Conservation (phyloP, 2,797 vertebrate species). For the Accipiter superciliosus region DNA sequence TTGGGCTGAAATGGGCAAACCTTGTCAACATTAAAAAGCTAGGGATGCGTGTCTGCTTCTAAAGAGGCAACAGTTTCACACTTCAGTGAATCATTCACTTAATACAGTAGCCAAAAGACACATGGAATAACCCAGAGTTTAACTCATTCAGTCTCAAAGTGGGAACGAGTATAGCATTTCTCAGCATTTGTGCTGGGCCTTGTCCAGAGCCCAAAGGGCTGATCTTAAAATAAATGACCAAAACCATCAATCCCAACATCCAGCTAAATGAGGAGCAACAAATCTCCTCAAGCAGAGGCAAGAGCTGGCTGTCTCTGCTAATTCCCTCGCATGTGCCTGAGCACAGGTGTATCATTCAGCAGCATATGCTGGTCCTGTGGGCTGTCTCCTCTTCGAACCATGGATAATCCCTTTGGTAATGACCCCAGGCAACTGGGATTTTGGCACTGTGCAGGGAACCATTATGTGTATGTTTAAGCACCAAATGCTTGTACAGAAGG, state of each 20-base stretch:
- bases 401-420: background rate
- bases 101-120: conserved; percentile 22
- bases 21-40: conserved; percentile 5
- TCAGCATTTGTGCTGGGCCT: background rate
- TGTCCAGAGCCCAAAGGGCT: background rate
- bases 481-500: background rate
- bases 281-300: background rate
- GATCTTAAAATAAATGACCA: background rate
- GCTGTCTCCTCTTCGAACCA: background rate
- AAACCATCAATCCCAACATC: background rate
- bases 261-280: background rate
- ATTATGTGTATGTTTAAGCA: background rate
- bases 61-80: conserved; percentile 42
- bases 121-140: background rate
- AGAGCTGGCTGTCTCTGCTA: background rate
- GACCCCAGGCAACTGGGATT: background rate
- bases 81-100: conserved; percentile 45
- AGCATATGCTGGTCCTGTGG: background rate
- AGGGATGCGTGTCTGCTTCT: background rate
- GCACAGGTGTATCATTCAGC: background rate
- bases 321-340: background rate
- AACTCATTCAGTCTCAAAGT: background rate
- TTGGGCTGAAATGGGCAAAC: conserved; percentile 37
- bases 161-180: background rate
- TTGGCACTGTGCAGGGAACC: background rate